These are phyloP conservation scores for Caiman crocodilus DNA, from an alignment of 2,797 vertebrate species.

Conservation along the genomic window DNA sequence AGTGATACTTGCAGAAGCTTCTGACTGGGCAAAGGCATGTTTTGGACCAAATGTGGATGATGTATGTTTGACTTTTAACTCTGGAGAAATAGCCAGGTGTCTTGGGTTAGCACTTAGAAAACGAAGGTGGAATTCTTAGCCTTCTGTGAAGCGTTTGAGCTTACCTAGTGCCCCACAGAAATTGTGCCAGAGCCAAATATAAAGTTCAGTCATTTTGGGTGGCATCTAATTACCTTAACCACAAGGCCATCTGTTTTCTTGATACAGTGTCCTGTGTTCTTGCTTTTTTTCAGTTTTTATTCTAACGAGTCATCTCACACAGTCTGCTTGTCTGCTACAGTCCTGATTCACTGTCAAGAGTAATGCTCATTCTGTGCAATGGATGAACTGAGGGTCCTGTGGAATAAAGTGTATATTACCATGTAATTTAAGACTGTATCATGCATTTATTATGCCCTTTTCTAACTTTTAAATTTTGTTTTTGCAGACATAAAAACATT, in stretches of 20 bases:
- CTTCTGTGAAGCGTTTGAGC: background rate
- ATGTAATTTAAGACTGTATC: background rate
- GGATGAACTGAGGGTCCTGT: background rate
- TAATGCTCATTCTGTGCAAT: background rate
- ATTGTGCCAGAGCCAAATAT: background rate
- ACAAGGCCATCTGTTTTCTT: background rate
- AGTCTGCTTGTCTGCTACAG: background rate
- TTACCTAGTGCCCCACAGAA: background rate
- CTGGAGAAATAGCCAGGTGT: background rate
- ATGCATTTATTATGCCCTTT: background rate
- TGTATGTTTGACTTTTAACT: background rate
- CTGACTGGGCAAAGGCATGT: background rate
- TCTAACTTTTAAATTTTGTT: background rate
- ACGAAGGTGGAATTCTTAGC: background rate
- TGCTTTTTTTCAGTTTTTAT: background rate
- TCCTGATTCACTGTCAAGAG: background rate
- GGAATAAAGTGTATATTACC: background rate
- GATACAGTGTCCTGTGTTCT: background rate
- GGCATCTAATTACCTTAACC: background rate
- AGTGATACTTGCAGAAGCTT: background rate
- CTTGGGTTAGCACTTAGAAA: background rate
- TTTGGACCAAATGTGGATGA: no score
- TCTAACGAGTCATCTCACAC: background rate
- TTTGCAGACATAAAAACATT: background rate
- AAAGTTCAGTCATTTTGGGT: background rate